Conservation (phyloP, 30 jellyfish, hydroid and myxozoan genomes). For the Aurelia coerulea region DNA sequence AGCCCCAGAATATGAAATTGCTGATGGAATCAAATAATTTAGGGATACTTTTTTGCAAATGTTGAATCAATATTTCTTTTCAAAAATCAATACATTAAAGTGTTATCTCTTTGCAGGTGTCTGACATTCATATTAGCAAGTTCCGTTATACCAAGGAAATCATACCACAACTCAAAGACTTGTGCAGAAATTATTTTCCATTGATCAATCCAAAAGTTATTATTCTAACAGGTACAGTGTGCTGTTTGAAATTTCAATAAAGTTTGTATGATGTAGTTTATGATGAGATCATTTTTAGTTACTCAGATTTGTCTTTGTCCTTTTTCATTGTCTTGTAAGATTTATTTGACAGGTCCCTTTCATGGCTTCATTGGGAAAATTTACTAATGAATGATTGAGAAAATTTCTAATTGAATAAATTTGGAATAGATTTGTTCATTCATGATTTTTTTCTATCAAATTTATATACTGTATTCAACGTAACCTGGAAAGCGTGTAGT, state of each 20-base stretch:
- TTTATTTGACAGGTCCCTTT: not conserved
- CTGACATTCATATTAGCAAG: conserved; percentile 87
- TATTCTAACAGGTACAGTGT: conserved; percentile 62
- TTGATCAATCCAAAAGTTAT: conserved; percentile 77
- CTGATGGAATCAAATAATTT: too few species aligned
- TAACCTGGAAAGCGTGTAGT: not conserved
- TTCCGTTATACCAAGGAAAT: conserved; percentile 66
- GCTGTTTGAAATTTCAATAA: too few species aligned
- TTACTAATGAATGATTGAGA: too few species aligned
- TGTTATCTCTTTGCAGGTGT: conserved; percentile 27
- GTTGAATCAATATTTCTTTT: too few species aligned
- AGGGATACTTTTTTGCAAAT: too few species aligned
- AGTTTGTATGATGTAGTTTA: too few species aligned
- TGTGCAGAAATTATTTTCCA: conserved; percentile 59
- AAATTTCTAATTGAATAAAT: not conserved
- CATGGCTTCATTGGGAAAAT: too few species aligned
- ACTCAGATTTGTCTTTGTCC: too few species aligned
- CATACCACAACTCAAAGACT: conserved; percentile 47
- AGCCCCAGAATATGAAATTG: too few species aligned
- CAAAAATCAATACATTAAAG: too few species aligned
- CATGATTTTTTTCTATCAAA: not conserved
- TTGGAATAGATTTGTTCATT: not conserved
- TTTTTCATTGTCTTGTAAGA: not conserved
- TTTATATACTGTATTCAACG: not conserved
- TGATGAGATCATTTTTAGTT: too few species aligned